Evolutionary conservation across 2,113 vertebrate genomes (phyloP).

Genomic region (Bubo scandiacus): DNA sequence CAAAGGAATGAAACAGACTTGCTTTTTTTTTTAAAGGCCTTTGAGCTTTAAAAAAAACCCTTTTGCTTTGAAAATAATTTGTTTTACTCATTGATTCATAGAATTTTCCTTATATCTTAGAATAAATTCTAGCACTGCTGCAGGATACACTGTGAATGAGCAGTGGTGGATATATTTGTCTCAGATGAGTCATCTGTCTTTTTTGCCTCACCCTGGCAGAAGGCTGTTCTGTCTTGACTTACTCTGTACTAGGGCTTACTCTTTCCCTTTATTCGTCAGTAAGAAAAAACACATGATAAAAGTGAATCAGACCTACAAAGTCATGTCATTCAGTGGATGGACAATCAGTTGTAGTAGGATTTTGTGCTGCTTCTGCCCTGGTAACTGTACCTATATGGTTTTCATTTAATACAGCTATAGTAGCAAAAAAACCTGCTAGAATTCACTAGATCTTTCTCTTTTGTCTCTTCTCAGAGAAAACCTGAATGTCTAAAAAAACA

Average conservation of each 20-base stretch:
- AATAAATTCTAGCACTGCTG: background rate
- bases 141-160: background rate
- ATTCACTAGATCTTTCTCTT: background rate
- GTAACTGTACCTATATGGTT: background rate
- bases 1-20: background rate
- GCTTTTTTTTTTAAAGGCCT: background rate
- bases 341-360: background rate
- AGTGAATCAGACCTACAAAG: background rate
- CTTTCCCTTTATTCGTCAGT: background rate
- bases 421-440: background rate
- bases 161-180: background rate
- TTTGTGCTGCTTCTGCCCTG: background rate
- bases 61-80: background rate
- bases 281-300: background rate
- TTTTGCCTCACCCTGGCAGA: background rate
- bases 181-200: background rate
- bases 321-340: background rate
- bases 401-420: background rate
- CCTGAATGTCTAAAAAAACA: background rate
- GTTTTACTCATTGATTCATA: background rate
- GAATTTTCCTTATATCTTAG: background rate
- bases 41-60: rapidly evolving
- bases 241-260: background rate
- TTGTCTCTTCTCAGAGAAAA: background rate
- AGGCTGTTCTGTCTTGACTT: background rate